Percentiles rank a stretch among this genome's conserved stretches.
These are phyloP conservation scores for Pollenia angustigena DNA, from an alignment of 2,888 invertebrate genomes.

Conservation along the genomic window DNA sequence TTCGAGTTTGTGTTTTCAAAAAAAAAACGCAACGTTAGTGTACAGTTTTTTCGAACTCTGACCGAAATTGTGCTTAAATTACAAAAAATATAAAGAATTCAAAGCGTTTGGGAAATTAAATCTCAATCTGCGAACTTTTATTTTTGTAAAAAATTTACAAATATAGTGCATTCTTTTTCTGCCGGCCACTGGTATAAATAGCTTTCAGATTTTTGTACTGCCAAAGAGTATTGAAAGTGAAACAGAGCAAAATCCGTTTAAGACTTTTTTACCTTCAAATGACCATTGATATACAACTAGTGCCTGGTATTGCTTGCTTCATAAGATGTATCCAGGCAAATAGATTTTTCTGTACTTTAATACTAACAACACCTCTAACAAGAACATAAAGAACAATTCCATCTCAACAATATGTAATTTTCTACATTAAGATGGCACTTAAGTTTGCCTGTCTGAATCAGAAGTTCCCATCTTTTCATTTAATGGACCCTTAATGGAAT, in stretches of 20 bases:
- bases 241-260: constrained; percentile 6
- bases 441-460: not conserved
- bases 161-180: too few relatives aligned
- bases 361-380: constrained; percentile 2
- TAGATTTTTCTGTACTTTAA: constrained; percentile 24
- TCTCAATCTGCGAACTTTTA: too few relatives aligned
- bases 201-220: constrained; percentile 14
- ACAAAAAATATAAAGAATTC: too few relatives aligned
- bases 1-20: too few relatives aligned
- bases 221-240: not conserved
- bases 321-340: constrained; percentile 46
- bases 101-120: too few relatives aligned
- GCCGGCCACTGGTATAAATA: not conserved
- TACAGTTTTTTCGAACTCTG: too few relatives aligned
- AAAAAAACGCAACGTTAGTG: too few relatives aligned
- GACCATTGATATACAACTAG: constrained; percentile 56
- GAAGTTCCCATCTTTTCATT: too few relatives aligned
- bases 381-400: constrained; percentile 28
- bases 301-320: constrained; percentile 40
- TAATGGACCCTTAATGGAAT: too few relatives aligned
- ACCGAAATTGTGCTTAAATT: too few relatives aligned
- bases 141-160: too few relatives aligned
- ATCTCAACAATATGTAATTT: constrained; percentile 14
- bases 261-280: constrained; percentile 1
- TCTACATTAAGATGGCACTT: constrained; percentile 6